Conservation (phyloP, 2,797 vertebrate genomes). For the Ptychobarbus kaznakovi region DNA sequence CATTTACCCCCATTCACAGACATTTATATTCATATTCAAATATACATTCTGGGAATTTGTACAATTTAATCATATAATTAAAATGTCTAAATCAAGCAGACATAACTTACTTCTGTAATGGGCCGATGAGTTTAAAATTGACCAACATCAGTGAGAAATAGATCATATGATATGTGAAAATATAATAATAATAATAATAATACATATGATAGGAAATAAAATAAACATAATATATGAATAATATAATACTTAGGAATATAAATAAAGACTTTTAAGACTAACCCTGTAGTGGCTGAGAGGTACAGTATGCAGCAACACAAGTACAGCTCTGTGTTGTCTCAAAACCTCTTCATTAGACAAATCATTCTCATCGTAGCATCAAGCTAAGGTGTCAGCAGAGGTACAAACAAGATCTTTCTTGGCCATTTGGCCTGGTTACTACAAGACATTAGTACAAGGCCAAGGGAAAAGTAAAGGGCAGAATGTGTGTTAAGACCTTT, state of each 20-base stretch:
- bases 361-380: not conserved
- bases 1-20: not conserved
- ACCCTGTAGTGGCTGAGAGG: not conserved
- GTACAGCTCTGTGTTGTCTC: not conserved
- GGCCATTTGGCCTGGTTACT: conserved; percentile 7
- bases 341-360: not conserved
- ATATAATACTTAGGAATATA: not conserved
- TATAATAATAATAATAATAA: not conserved
- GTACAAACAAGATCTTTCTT: not conserved
- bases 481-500: conserved; percentile 67
- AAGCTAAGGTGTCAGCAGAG: not conserved
- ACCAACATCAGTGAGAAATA: not conserved
- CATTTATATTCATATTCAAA: conserved; percentile 1
- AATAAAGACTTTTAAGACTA: not conserved
- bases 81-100: not conserved
- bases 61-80: not conserved
- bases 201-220: not conserved
- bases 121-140: not conserved
- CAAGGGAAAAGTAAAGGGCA: conserved; percentile 63
- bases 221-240: not conserved
- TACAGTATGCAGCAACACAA: not conserved
- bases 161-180: not conserved
- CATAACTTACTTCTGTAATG: not conserved
- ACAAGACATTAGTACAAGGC: not conserved
- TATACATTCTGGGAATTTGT: not conserved